A percentile compares a stretch with the other conserved stretches of the same genome.
phyloP scores from a whole-genome alignment of 2,888 invertebrate genomes.

The Megalurothrips usitatus region DNA sequence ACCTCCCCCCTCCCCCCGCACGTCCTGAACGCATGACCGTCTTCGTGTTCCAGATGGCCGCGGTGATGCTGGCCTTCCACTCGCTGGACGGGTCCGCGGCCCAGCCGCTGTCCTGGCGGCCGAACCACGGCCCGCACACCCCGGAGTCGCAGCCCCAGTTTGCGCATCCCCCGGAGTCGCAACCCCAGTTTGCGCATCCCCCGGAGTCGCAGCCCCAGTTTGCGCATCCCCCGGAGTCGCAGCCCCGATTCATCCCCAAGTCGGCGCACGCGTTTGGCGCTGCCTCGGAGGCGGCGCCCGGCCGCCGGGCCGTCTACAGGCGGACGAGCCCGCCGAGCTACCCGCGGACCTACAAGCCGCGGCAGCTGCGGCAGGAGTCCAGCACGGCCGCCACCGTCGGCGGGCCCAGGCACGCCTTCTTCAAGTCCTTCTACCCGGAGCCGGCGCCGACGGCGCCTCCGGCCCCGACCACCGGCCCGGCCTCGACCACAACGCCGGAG shows the following conservation, averaged over 20 bases:
- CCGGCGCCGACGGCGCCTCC: conserved; percentile 38
- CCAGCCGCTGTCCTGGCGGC: not conserved
- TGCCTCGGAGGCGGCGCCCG: not conserved
- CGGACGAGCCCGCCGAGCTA: not conserved
- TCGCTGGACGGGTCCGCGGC: not conserved
- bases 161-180: conserved; percentile 4
- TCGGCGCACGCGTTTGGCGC: not conserved
- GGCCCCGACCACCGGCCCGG: conserved; percentile 43
- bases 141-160: not conserved
- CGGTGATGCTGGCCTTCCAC: not conserved
- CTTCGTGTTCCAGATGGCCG: not conserved
- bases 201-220: not conserved
- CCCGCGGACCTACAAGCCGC: not conserved
- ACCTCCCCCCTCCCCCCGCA: too few species aligned
- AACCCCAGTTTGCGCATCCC: not conserved
- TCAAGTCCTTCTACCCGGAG: conserved; percentile 17
- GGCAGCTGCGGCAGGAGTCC: not conserved
- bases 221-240: not conserved
- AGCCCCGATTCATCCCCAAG: not conserved
- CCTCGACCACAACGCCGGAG: conserved; percentile 42
- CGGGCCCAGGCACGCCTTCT: not conserved
- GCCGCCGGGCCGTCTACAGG: not conserved
- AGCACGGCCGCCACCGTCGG: not conserved
- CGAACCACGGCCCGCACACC: not conserved
- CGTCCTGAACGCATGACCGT: not conserved